Evolutionary conservation across 2,797 vertebrate species (phyloP).

Genomic region (Gymnothorax reevesii): DNA sequence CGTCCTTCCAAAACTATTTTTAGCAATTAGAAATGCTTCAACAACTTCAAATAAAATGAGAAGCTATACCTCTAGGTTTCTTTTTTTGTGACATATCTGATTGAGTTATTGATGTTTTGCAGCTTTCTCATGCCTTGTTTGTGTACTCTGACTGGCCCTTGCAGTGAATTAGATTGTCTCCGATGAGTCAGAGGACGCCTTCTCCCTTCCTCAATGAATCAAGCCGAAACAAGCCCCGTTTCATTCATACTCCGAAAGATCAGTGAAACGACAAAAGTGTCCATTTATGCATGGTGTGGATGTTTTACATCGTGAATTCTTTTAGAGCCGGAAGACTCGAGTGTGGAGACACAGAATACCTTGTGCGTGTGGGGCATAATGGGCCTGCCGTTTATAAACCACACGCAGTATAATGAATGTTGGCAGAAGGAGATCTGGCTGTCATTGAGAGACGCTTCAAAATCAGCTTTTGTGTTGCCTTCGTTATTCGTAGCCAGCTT

Average conservation of each 20-base stretch:
- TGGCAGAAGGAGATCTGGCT: conserved; percentile 7
- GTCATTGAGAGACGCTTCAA: background rate
- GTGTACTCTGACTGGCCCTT: conserved; percentile 15
- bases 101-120: background rate
- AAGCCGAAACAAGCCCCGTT: conserved; percentile 32
- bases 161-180: conserved; percentile 16
- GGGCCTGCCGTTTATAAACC: background rate
- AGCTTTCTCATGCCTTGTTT: background rate
- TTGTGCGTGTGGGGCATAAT: background rate
- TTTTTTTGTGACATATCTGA: background rate
- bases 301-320: background rate
- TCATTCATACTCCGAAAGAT: conserved; percentile 30
- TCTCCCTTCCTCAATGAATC: background rate
- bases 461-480: background rate
- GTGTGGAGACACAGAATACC: background rate
- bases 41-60: background rate
- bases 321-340: background rate
- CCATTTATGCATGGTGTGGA: background rate
- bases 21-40: background rate
- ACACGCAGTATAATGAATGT: background rate
- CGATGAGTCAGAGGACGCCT: conserved; percentile 27
- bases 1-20: background rate
- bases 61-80: background rate
- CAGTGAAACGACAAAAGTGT: conserved; percentile 25
- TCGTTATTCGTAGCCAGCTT: background rate